Evolutionary conservation across 2,113 vertebrate genomes (phyloP).

Genomic region (Pangasianodon hypophthalmus): DNA sequence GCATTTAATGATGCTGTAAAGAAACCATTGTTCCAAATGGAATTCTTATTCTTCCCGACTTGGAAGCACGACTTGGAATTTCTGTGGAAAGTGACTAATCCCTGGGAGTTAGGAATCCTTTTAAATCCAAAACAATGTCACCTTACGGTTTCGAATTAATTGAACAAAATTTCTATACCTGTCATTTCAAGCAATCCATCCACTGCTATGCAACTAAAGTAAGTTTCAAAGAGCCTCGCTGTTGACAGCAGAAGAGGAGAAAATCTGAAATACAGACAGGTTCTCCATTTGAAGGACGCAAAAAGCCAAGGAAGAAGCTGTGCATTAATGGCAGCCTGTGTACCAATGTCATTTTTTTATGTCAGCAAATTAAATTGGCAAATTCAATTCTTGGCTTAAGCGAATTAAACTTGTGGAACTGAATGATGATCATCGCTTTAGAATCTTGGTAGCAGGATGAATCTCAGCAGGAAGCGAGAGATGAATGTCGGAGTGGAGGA

Average conservation of each 20-base stretch:
- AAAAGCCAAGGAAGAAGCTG: slow-evolving; percentile 55
- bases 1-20: slow-evolving; percentile 69
- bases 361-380: slow-evolving; percentile 59
- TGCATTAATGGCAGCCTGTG: slow-evolving; percentile 62
- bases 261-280: slow-evolving; percentile 51
- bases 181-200: slow-evolving; percentile 66
- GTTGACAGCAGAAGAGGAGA: slow-evolving; percentile 39
- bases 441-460: slow-evolving; percentile 61
- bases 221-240: slow-evolving; percentile 41
- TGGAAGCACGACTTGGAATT: slow-evolving; percentile 59
- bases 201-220: slow-evolving; percentile 57
- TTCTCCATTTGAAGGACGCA: slow-evolving; percentile 59
- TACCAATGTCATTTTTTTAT: slow-evolving; percentile 60
- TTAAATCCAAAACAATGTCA: slow-evolving; percentile 65
- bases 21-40: slow-evolving; percentile 63
- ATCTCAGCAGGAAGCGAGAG: slow-evolving; percentile 56
- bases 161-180: slow-evolving; percentile 58
- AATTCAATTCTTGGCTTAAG: slow-evolving; percentile 71
- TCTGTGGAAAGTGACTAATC: slow-evolving; percentile 67
- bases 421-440: slow-evolving; percentile 50
- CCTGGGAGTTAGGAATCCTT: slow-evolving; percentile 64
- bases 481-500: slow-evolving; percentile 54
- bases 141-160: slow-evolving; percentile 66
- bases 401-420: slow-evolving; percentile 67
- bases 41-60: slow-evolving; percentile 46